Percentiles rank a stretch among this genome's conserved stretches.
phyloP scores from a whole-genome alignment of 2,888 invertebrate species.

The Chloroclysta siterata region DNA sequence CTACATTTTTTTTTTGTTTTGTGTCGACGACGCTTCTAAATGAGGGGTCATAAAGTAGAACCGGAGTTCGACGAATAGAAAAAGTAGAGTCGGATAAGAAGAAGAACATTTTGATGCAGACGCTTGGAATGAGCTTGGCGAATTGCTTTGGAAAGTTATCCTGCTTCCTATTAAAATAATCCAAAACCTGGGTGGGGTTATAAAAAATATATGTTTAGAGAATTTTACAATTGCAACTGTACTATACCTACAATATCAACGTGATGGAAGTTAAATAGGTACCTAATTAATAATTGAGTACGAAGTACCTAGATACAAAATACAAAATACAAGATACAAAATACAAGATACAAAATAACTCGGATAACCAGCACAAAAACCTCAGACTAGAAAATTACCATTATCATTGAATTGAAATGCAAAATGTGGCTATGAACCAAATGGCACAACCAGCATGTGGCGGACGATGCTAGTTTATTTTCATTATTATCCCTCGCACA shows the following conservation, averaged over 20 bases:
- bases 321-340: too few relatives aligned
- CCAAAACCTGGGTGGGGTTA: too few relatives aligned
- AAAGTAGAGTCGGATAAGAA: slow-evolving; percentile 41
- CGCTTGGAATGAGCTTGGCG: not conserved
- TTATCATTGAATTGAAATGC: slow-evolving; percentile 42
- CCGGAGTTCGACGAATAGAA: slow-evolving; percentile 62
- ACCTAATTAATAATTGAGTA: too few relatives aligned
- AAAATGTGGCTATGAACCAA: slow-evolving; percentile 41
- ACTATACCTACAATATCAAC: too few relatives aligned
- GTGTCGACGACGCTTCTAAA: slow-evolving; percentile 78
- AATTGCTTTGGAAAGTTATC: not conserved
- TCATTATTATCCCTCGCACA: slow-evolving; percentile 49
- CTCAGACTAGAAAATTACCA: slow-evolving; percentile 10
- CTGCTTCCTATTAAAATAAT: not conserved
- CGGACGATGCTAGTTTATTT: slow-evolving; percentile 50
- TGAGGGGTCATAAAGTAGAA: slow-evolving; percentile 79
- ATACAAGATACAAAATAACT: too few relatives aligned
- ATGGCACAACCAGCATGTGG: slow-evolving; percentile 57
- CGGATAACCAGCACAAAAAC: slow-evolving; percentile 7
- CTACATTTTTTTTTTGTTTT: slow-evolving; percentile 73
- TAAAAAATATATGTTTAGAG: too few relatives aligned
- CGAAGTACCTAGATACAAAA: too few relatives aligned
- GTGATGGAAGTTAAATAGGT: too few relatives aligned
- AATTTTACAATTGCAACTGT: too few relatives aligned
- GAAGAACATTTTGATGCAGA: slow-evolving; percentile 11